Evolutionary conservation across 2,888 invertebrate species (phyloP), one percentile per base, ranked within the genome.

Genomic region (Eudasyphora cyanicolor): DNA sequence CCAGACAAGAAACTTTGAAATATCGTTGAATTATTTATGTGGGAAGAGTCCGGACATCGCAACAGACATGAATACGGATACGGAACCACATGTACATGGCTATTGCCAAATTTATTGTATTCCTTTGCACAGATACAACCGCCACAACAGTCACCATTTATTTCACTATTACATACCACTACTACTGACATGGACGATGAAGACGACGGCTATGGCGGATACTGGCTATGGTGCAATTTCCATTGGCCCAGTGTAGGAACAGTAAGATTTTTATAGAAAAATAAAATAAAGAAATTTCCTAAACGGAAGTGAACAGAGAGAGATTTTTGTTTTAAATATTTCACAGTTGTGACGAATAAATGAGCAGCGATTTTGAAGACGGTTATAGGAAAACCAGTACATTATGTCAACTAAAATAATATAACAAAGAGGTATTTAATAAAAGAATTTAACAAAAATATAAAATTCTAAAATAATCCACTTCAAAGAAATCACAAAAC

Each of bases 261-360:
- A 12, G 38, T 12, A 57, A 24, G 32, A 38, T 64, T 64, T 54
- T 64, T 67, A 24, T 21, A 24, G 67, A 35, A 64, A n/a, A 67
- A 67, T 67, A 42, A 67, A 67, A 67, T 67, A 67, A 67, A 67
- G 67, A 38, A 67, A 67, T 67, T 67, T 67, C 67, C 67, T 67
- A 42, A 67, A 67, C 67, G 67, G 67, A 67, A 67, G 21, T 24
- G 42, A 67, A 67, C 67, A n/a, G 67, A 24, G 42, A 14, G 12
- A 67, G 67, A 67, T 67, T 67, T n/a, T n/a, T 67, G 67, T 67
- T 67, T 67, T 42, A 67, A 27, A 67, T 62, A 8, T 42, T 42
- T 38, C 19, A n/a, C 67, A 14, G 67, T 24, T 4, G 24, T 21
- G 67, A 42, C 5, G 42, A 67, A 14, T 38, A n/a, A 67, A 42